Base-by-base conservation (phyloP, 2,113 vertebrate species). In the Quiscalus mexicanus region DNA sequence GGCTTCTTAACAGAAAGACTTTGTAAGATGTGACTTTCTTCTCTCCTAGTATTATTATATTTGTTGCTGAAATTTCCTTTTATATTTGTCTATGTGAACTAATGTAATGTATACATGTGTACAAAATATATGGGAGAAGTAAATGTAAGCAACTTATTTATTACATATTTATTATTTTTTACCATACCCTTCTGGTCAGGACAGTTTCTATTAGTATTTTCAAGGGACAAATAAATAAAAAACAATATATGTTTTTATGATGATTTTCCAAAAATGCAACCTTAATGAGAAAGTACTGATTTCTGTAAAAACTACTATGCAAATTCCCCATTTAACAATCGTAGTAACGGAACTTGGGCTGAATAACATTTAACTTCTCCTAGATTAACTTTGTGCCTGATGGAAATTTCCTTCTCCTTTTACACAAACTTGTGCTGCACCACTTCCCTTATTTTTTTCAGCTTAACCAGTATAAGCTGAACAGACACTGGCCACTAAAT, bases 351-450 rank as follows among this genome's bases (percentile, higher is more conserved):
- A 69, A 65, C 17, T 63, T 65, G 68, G 16, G 4, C 4, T 74
- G 20, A 55, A 11, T 79, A 76, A 42, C 4, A 41, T 59, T 39
- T 64, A 35, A 37, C 19, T 52, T 47, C 18, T 76, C 49, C 39
- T 50, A 47, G 44, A 50, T 52, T 63, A 58, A 33, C n/a, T 90
- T 49, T 24, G 25, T 75, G 11, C 10, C 19, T 17, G 25, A 79
- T 49, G 45, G 31, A 13, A 83, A 58, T 58, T 62, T 90, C 41
- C 25, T 93, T 75, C 22, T 76, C 28, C 31, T 95, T 44, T 70
- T 59, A 16, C 33, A 50, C 2, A 0, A 50, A 47, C 27, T 68
- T 2, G 0, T 37, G 50, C 82, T 56, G 28, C 35, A 63, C 5
- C 24, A 78, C n/a, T 95, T 89, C 35, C 56, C 19, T 23, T 76